A percentile compares a stretch with the other conserved stretches of the same genome.
Conservation (phyloP, 53 echinoderm and acorn worm genomes). For the Echinometra lucunter region DNA sequence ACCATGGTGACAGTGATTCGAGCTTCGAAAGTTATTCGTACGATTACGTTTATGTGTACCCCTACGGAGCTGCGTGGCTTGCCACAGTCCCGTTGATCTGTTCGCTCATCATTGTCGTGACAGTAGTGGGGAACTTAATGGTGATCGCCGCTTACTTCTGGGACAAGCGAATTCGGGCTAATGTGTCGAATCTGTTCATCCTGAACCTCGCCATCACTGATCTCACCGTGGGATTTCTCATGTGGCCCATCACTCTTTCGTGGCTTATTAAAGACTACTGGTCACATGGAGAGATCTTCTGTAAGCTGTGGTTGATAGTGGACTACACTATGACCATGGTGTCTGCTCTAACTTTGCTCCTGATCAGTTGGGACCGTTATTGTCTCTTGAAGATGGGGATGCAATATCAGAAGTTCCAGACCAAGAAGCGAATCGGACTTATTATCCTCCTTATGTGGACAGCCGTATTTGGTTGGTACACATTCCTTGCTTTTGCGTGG, state of each 20-base stretch:
- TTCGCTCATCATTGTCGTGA: constrained; percentile 73
- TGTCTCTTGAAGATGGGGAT: constrained; percentile 55
- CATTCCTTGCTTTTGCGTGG: constrained; percentile 68
- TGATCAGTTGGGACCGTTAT: constrained; percentile 82
- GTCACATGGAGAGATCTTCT: constrained; percentile 80
- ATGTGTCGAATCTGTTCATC: constrained; percentile 76
- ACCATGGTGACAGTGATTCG: not conserved
- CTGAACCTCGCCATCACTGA: constrained; percentile 81
- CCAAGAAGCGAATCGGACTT: constrained; percentile 47
- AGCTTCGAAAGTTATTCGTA: not conserved
- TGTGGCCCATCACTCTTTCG: constrained; percentile 69
- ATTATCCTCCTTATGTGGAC: constrained; percentile 2
- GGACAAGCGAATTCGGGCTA: constrained; percentile 71
- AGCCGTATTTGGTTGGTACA: not conserved
- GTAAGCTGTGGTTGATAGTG: constrained; percentile 82
- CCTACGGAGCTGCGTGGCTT: constrained; percentile 1
- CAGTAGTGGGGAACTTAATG: constrained; percentile 75
- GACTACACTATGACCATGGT: constrained; percentile 77
- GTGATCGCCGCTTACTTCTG: constrained; percentile 75
- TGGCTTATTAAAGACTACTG: constrained; percentile 77
- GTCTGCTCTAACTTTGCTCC: constrained; percentile 72
- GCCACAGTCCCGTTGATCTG: constrained; percentile 24
- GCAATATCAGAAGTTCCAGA: constrained; percentile 53
- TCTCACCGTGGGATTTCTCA: constrained; percentile 69
- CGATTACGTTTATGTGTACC: not conserved